phyloP scores from a whole-genome alignment of 2,113 vertebrate species.

The Clarias magur region DNA sequence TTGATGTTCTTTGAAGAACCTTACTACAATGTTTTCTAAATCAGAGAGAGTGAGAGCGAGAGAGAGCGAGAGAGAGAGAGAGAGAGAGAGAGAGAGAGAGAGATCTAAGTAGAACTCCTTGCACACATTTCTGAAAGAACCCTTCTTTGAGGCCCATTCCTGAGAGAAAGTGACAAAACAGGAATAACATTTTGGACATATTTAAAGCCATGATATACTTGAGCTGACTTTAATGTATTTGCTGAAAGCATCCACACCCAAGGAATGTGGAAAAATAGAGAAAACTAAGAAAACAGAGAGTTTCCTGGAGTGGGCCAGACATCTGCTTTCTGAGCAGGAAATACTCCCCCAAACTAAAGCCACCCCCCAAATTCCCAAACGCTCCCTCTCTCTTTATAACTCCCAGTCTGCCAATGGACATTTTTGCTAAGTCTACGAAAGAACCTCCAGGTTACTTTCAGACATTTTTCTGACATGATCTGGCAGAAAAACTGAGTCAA shows the following conservation, averaged over 20 bases:
- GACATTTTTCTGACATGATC: slow-evolving; percentile 32
- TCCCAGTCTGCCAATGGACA: slow-evolving; percentile 18
- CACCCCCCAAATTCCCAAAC: slow-evolving; percentile 34
- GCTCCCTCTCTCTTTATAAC: slow-evolving; percentile 38
- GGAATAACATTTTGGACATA: slow-evolving; percentile 43
- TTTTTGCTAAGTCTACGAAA: background rate
- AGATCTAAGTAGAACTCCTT: background rate
- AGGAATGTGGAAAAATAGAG: slow-evolving; percentile 8
- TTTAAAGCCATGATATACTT: slow-evolving; percentile 46
- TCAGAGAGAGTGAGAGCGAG: background rate
- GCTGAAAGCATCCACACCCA: slow-evolving; percentile 41
- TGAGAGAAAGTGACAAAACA: background rate
- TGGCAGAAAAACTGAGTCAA: slow-evolving; percentile 25
- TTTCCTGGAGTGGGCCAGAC: slow-evolving; percentile 53
- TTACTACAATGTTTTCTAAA: background rate
- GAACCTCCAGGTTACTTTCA: slow-evolving; percentile 18
- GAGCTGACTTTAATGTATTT: slow-evolving; percentile 13
- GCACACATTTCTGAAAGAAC: background rate
- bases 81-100: no score
- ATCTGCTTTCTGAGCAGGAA: slow-evolving; percentile 57
- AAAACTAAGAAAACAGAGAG: slow-evolving; percentile 49
- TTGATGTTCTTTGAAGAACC: background rate
- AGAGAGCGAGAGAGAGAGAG: no score
- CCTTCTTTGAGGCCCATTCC: background rate
- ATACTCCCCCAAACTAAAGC: slow-evolving; percentile 49